Evolutionary conservation across 2,797 vertebrate genomes (phyloP).

Genomic region (Sylvia borin): DNA sequence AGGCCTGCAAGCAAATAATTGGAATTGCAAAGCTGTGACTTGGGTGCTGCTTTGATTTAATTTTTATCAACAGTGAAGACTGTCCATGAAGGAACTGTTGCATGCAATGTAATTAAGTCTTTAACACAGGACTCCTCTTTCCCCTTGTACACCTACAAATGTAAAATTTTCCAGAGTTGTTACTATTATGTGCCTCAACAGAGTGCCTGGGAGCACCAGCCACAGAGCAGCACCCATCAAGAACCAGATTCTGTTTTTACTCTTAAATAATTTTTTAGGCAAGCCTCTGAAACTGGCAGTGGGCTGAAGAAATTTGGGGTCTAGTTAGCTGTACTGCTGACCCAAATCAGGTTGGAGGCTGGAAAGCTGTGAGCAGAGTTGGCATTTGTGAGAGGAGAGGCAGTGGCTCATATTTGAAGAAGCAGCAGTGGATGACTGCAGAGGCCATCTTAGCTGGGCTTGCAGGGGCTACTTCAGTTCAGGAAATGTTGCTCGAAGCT

Average conservation of each 20-base stretch:
- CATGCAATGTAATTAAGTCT: background rate
- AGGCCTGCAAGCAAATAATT: slow-evolving; percentile 36
- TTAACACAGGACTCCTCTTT: background rate
- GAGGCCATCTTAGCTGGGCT: background rate
- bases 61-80: background rate
- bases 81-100: background rate
- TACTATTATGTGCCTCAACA: background rate
- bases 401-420: background rate
- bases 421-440: background rate
- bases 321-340: background rate
- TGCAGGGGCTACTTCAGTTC: background rate
- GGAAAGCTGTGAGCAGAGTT: background rate
- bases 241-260: background rate
- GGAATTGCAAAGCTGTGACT: background rate
- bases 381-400: background rate
- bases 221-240: fast-evolving
- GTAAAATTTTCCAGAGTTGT: background rate
- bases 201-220: background rate
- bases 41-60: background rate
- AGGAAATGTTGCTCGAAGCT: background rate
- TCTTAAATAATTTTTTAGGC: background rate
- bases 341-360: background rate
- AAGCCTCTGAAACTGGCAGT: background rate
- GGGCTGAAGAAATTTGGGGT: background rate
- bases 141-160: background rate